phyloP scores from a whole-genome alignment of 2,113 vertebrate genomes.

The Tor tambroides region DNA sequence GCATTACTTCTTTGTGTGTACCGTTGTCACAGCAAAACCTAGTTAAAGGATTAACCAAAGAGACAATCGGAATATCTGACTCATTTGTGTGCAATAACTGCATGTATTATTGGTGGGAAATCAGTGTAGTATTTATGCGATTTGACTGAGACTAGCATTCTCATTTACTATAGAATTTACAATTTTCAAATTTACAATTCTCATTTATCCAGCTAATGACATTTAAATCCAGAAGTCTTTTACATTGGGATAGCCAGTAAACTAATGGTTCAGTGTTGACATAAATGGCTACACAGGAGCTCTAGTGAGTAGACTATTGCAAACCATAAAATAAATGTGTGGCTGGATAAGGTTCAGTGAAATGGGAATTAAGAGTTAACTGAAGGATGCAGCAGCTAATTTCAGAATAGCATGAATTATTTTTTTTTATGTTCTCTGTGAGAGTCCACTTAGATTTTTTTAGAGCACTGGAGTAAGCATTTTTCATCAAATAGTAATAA shows the following conservation, averaged over 20 bases:
- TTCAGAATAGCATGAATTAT: neutral
- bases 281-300: conserved; percentile 12
- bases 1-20: too few species aligned
- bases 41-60: neutral
- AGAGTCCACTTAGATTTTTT: neutral
- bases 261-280: neutral
- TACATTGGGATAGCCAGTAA: neutral
- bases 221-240: neutral
- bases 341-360: neutral
- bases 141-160: neutral
- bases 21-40: neutral
- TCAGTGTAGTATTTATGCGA: neutral
- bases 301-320: neutral
- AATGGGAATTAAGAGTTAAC: conserved; percentile 25
- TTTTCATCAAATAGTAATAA: neutral
- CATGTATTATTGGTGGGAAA: neutral
- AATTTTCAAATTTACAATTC: too few species aligned
- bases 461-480: neutral
- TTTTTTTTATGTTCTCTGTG: neutral
- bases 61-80: neutral
- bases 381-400: neutral
- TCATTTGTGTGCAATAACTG: neutral
- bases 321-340: conserved; percentile 22
- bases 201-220: neutral
- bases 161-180: neutral